Base-by-base conservation (phyloP, 2,888 invertebrate genomes). In the Mactromeris polynyma region DNA sequence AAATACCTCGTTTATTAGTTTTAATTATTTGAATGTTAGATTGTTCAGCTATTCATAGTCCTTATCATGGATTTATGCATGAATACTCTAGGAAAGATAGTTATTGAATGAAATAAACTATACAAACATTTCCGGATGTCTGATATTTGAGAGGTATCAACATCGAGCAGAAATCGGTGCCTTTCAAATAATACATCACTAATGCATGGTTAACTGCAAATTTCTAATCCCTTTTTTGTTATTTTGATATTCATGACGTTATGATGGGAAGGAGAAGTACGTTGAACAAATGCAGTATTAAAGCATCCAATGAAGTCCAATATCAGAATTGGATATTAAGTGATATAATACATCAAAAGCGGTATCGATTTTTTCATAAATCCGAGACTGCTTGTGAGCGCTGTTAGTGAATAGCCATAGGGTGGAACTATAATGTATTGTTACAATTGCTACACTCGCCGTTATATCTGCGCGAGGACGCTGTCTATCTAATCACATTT, bases 401-500 rank as follows among this genome's bases (percentile, higher is more conserved):
- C n/a, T 51, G 46, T 78, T 84, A 26, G 51, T 77, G 84, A 84
- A 84, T 84, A 84, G 77, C 84, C 84, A 26, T 26, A 33, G 78
- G 84, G 84, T 84, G 51, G 78, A 73, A 84, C 51, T 84, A 54
- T 84, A 77, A 84, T 78, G 84, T 78, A 84, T 78, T 84, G 78
- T 77, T 51, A 78, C 81, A 46, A 82, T 73, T 33, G 38, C 82
- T 51, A 73, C 82, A 85, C 82, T 89, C 78, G 85, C 85, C 85
- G 73, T 88, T 81, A 85, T 80, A 81, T 51, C 73, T 33, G 84
- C 42, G 85, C 87, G 78, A 85, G 89, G 82, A 83, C 80, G 51
- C 78, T 79, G 89, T 90, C 78, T 73, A 86, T 90, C 86, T 86
- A 90, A 90, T 90, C 82, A 88, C 89, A 87, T 88, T 86, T 88